These are phyloP conservation scores for Cebus imitator DNA, from an alignment of 2,113 vertebrate species.

Conservation along the genomic window DNA sequence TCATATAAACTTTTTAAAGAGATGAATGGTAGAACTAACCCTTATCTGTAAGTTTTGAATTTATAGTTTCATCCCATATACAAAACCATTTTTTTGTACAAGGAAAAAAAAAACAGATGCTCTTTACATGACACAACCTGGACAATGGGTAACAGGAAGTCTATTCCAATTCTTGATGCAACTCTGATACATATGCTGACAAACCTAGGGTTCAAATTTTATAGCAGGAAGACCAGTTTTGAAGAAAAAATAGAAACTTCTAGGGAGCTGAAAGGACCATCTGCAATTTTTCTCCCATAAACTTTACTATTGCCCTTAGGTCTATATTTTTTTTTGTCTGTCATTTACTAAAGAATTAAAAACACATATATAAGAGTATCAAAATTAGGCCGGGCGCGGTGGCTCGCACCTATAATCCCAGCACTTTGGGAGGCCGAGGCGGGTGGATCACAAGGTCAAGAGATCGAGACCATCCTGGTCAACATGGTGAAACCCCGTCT, in stretches of 20 bases:
- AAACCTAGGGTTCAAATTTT: neutral
- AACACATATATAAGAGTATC: neutral
- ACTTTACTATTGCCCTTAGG: neutral
- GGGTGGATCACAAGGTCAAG: too few relatives aligned
- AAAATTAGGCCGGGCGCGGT: too few relatives aligned
- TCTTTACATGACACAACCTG: neutral
- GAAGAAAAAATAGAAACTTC: neutral
- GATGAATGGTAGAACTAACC: too few relatives aligned
- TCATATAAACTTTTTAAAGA: too few relatives aligned
- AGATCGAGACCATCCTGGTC: too few relatives aligned
- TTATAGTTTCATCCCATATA: too few relatives aligned
- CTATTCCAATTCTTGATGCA: neutral
- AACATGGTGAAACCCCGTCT: too few relatives aligned
- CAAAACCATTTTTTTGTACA: too few relatives aligned
- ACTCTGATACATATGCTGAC: neutral
- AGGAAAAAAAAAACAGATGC: too few relatives aligned
- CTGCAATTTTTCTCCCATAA: neutral
- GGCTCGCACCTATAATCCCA: too few relatives aligned
- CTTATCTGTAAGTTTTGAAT: too few relatives aligned
- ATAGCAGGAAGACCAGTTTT: neutral
- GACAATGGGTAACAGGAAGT: neutral
- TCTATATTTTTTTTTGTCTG: neutral
- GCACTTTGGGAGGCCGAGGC: too few relatives aligned
- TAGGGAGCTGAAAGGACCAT: neutral
- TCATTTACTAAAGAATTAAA: slow-evolving; percentile 6